Conservation (phyloP, 2,113 vertebrate genomes). For the Fukomys damarensis region DNA sequence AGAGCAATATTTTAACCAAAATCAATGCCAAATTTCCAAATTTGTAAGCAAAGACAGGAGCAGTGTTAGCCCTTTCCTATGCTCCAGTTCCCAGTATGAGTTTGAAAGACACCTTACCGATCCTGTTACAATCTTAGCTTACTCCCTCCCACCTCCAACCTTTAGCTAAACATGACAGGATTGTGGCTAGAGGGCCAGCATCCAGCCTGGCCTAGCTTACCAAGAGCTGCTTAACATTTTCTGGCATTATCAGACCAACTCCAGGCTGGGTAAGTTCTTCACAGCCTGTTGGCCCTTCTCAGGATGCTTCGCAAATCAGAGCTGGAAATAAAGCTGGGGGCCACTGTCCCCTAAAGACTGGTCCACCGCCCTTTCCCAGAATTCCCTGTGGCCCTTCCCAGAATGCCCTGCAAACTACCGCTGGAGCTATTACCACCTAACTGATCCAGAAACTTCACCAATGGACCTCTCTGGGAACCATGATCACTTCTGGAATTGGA, state of each 20-base stretch:
- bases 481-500: not conserved
- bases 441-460: not conserved
- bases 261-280: accelerated
- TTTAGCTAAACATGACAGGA: not conserved
- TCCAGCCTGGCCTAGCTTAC: accelerated
- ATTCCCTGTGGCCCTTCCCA: not conserved
- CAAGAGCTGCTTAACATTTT: accelerated
- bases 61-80: not conserved
- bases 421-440: not conserved
- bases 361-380: not conserved
- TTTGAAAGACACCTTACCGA: not conserved
- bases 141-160: no score
- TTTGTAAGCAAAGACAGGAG: not conserved
- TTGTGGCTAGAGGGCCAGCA: accelerated
- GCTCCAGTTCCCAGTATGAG: not conserved
- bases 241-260: accelerated
- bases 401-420: not conserved
- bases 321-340: no score
- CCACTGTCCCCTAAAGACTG: accelerated
- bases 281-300: not conserved
- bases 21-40: not conserved
- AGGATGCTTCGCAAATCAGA: not conserved
- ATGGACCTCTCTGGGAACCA: not conserved
- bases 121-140: not conserved
- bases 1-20: not conserved